Conservation (phyloP, 2,888 invertebrate genomes). For the Prostheceraeus crozeri region DNA sequence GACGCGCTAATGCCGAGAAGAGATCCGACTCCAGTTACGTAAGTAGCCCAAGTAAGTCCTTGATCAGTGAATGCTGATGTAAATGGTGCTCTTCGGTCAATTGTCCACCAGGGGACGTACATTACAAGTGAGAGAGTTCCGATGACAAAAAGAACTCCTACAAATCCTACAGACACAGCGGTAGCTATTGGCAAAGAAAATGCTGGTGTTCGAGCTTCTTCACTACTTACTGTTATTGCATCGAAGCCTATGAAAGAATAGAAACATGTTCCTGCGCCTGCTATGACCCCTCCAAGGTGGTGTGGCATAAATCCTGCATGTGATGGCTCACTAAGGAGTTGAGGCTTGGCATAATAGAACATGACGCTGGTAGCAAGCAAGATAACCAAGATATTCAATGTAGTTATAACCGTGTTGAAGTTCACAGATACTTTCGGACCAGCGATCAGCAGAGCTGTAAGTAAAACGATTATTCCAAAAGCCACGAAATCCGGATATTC, state of each 20-base stretch:
- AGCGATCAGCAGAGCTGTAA: slow-evolving; percentile 56
- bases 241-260: slow-evolving; percentile 58
- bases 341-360: slow-evolving; percentile 69
- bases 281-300: slow-evolving; percentile 54
- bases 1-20: slow-evolving; percentile 52
- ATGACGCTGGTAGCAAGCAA: slow-evolving; percentile 62
- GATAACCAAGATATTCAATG: slow-evolving; percentile 55
- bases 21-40: slow-evolving; percentile 51
- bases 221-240: slow-evolving; percentile 56
- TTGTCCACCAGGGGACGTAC: slow-evolving; percentile 40
- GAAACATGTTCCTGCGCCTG: slow-evolving; percentile 57
- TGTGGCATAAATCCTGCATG: slow-evolving; percentile 51
- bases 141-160: slow-evolving; percentile 32
- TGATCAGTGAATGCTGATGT: slow-evolving; percentile 49
- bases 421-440: slow-evolving; percentile 56
- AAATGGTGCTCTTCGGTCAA: slow-evolving; percentile 49
- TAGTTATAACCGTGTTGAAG: slow-evolving; percentile 55
- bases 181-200: slow-evolving; percentile 56
- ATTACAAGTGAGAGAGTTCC: slow-evolving; percentile 25
- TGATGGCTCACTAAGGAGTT: too few species aligned
- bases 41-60: slow-evolving; percentile 50
- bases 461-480: slow-evolving; percentile 55
- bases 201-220: slow-evolving; percentile 55
- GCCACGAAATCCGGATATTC: slow-evolving; percentile 58
- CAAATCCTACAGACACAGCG: slow-evolving; percentile 29